Percentiles rank a stretch among this genome's conserved stretches.
Evolutionary conservation across 2,113 vertebrate genomes (phyloP).

Genomic region (Rhinolophus ferrumequinum): DNA sequence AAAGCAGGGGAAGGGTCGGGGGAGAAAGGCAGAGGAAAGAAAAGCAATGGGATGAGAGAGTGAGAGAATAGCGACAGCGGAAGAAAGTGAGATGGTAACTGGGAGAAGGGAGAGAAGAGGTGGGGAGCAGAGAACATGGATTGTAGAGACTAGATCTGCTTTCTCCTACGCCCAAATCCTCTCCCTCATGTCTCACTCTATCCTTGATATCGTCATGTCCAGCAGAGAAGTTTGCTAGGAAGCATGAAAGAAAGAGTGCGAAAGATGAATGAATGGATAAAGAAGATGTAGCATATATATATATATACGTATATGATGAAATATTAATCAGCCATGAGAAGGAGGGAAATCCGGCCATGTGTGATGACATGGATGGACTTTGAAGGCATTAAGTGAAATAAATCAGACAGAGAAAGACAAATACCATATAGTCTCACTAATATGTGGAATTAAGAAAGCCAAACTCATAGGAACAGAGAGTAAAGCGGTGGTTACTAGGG

Average conservation of each 20-base stretch:
- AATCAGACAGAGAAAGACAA: neutral
- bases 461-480: neutral
- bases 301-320: neutral
- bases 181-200: too few species aligned
- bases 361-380: neutral
- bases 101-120: neutral
- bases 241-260: neutral
- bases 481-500: neutral
- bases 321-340: too few species aligned
- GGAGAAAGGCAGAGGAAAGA: too few species aligned
- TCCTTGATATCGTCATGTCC: neutral
- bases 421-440: neutral
- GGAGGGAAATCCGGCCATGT: neutral
- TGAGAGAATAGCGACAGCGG: too few species aligned
- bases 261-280: neutral
- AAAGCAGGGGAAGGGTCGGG: too few species aligned
- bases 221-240: neutral
- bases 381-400: neutral
- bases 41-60: neutral
- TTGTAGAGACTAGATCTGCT: neutral
- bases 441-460: neutral
- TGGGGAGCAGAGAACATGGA: fast-evolving
- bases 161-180: neutral
- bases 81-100: fast-evolving
- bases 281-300: neutral